phyloP scores from a whole-genome alignment of 2,888 invertebrate species.

The Sinelater perroti region DNA sequence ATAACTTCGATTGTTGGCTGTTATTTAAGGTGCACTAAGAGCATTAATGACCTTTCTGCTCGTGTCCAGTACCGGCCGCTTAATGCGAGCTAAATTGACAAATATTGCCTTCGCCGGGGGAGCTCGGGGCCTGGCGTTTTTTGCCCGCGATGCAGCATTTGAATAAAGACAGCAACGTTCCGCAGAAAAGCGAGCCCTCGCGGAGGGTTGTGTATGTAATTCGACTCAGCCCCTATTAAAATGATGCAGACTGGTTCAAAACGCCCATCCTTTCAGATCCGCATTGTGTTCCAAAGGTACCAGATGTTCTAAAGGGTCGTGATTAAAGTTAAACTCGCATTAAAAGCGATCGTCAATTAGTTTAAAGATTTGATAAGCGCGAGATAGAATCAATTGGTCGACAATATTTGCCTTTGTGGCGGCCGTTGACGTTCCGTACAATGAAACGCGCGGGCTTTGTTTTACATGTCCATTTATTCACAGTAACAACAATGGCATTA shows the following conservation, averaged over 20 bases:
- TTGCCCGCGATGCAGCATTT: too few species aligned
- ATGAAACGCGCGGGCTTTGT: slow-evolving; percentile 19
- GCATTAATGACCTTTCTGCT: too few species aligned
- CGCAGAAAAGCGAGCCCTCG: neutral
- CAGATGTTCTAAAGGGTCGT: slow-evolving; percentile 58
- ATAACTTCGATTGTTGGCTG: too few species aligned
- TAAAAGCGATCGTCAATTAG: slow-evolving; percentile 57
- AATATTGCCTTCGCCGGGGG: too few species aligned
- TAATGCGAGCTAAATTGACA: too few species aligned
- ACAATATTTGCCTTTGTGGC: slow-evolving; percentile 47
- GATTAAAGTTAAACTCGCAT: slow-evolving; percentile 61
- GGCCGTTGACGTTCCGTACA: slow-evolving; percentile 24
- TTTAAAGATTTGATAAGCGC: slow-evolving; percentile 55
- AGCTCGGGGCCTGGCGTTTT: too few species aligned
- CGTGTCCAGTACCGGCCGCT: too few species aligned
- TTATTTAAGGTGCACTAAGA: too few species aligned
- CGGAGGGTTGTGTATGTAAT: slow-evolving; percentile 48
- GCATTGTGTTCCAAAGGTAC: slow-evolving; percentile 53
- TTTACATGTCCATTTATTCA: slow-evolving; percentile 55
- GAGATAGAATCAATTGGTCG: slow-evolving; percentile 56
- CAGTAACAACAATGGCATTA: slow-evolving; percentile 55
- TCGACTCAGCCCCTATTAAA: slow-evolving; percentile 54
- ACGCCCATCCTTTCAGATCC: slow-evolving; percentile 48
- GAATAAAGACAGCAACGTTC: neutral
- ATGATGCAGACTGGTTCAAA: slow-evolving; percentile 52